phyloP scores from a whole-genome alignment of 2,888 invertebrate species.

The Euplexia lucipara region DNA sequence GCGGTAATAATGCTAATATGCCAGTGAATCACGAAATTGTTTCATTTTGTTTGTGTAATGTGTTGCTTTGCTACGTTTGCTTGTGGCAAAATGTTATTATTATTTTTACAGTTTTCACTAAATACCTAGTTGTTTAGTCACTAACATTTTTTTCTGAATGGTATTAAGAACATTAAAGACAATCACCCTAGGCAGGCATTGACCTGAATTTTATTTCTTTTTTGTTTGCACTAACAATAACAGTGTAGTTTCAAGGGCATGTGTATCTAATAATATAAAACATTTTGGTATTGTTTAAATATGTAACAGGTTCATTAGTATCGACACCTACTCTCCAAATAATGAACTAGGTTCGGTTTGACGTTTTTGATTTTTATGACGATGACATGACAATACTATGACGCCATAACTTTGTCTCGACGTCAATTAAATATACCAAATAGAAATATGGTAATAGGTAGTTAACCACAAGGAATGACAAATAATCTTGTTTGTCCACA shows the following conservation, averaged over 20 bases:
- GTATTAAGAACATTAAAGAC: background rate
- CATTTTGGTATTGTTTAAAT: background rate
- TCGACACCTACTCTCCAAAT: background rate
- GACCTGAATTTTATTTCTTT: constrained; percentile 5
- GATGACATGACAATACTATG: too few species aligned
- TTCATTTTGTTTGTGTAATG: constrained; percentile 26
- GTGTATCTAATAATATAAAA: too few species aligned
- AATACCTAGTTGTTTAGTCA: constrained; percentile 4
- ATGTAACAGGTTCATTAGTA: background rate
- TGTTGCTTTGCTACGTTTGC: background rate
- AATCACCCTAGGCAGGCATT: constrained; percentile 2
- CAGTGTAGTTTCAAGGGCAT: background rate
- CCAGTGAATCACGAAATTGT: constrained; percentile 41
- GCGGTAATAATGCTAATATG: constrained; percentile 17
- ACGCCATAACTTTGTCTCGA: too few species aligned
- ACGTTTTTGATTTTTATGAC: too few species aligned
- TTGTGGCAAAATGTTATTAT: too few species aligned
- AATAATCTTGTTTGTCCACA: too few species aligned
- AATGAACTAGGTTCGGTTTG: too few species aligned
- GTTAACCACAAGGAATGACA: too few species aligned
- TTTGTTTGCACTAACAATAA: background rate
- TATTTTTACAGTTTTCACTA: too few species aligned
- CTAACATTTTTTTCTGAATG: background rate
- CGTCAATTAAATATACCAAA: too few species aligned
- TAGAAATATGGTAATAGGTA: too few species aligned